phyloP scores from a whole-genome alignment of 2,888 invertebrate species.

The Lycia hirtaria region DNA sequence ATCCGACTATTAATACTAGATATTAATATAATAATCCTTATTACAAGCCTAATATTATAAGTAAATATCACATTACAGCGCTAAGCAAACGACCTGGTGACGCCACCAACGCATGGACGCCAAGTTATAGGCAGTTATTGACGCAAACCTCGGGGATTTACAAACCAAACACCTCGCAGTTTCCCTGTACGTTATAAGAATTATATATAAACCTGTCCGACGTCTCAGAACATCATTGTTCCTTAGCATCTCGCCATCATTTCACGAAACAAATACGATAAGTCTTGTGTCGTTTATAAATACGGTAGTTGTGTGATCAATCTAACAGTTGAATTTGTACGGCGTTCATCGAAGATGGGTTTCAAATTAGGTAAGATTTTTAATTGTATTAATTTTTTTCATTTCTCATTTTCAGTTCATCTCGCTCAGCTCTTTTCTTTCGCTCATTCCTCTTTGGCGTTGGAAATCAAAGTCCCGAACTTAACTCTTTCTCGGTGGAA shows the following conservation, averaged over 20 bases:
- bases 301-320: slow-evolving; percentile 5
- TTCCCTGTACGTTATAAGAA: slow-evolving; percentile 14
- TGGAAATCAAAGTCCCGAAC: too few species aligned
- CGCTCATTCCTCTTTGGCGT: too few species aligned
- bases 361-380: slow-evolving; percentile 35
- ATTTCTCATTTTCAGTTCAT: too few species aligned
- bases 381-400: background rate
- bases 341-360: slow-evolving; percentile 27
- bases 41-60: background rate
- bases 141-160: slow-evolving; percentile 24
- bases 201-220: slow-evolving; percentile 22
- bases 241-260: slow-evolving; percentile 2
- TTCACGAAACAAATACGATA: slow-evolving; percentile 21
- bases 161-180: slow-evolving; percentile 23
- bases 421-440: too few species aligned
- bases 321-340: slow-evolving; percentile 1
- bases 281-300: slow-evolving; percentile 21
- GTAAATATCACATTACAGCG: background rate
- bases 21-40: slow-evolving; percentile 2
- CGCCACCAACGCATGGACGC: background rate
- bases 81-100: slow-evolving; percentile 9
- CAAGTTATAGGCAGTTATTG: slow-evolving; percentile 1
- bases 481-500: too few species aligned
- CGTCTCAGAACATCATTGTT: slow-evolving; percentile 13
- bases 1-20: background rate